Evolutionary conservation across 1,140 invertebrate species (phyloP), one percentile per base, ranked within the genome.

Genomic region (Heterodera carotae): DNA sequence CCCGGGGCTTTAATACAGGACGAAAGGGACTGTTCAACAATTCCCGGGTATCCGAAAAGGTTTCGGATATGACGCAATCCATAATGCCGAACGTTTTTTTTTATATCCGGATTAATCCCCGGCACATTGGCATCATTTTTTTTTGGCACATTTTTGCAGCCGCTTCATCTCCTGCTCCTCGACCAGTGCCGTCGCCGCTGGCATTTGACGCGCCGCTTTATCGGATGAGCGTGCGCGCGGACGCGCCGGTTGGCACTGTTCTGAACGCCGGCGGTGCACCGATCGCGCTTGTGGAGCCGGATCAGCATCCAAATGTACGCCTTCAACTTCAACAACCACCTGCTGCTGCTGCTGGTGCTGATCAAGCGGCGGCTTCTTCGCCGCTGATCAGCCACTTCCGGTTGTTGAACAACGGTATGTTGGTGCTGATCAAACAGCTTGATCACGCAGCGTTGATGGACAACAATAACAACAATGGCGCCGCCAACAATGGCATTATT

Each of bases 401-500:
- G 31, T 78, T 85, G n/a, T 33, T 80, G 68, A n/a, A 64, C 25
- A 81, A 85, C 48, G 84, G 84, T 36, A 60, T 67, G 31, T n/a
- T 83, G 34, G 31, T 82, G 18, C 25, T 81, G n/a, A 84, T 68
- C 33, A 77, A 81, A 29, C 27, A 27, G 15, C 22, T 83, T 2
- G 78, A 83, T n/a, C n/a, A n/a, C 76, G 29, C 78, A 31, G 83
- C 82, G 67, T 25, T 22, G 66, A 48, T 83, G 25, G 39, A 53
- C 18, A 27, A 53, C n/a, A n/a, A n/a, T n/a, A n/a, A n/a, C n/a
- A n/a, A n/a, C n/a, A n/a, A n/a, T n/a, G n/a, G n/a, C n/a, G n/a
- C n/a, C 25, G 53, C 62, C 12, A 67, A 69, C 34, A 81, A 84
- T 53, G 82, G 82, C 43, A 64, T 83, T 6, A 62, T 84, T 22